Percentiles rank a stretch among this genome's conserved stretches.
These are phyloP conservation scores for Sphaeridia pumilis DNA, from an alignment of 2,888 invertebrate genomes.

Conservation along the genomic window DNA sequence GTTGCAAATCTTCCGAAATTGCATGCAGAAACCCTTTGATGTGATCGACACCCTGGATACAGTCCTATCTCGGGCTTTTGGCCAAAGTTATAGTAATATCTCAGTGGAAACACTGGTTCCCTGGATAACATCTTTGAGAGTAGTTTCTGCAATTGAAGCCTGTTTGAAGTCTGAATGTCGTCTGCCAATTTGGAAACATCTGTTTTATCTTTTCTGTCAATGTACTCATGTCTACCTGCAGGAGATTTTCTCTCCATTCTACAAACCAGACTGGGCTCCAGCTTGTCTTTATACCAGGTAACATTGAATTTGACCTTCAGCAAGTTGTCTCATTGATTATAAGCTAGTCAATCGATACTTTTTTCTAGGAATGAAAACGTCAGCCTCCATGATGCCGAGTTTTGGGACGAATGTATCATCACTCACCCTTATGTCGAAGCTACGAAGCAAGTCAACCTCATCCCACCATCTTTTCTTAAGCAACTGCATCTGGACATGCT, in stretches of 20 bases:
- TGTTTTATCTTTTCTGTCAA: constrained; percentile 18
- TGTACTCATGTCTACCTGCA: constrained; percentile 20
- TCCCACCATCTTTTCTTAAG: constrained; percentile 11
- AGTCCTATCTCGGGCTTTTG: constrained; percentile 16
- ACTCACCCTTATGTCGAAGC: constrained; percentile 10
- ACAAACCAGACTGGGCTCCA: constrained; percentile 18
- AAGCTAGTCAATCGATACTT: no score
- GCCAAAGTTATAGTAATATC: neutral
- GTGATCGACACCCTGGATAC: constrained; percentile 15
- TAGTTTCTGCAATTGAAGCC: constrained; percentile 20
- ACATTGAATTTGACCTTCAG: no score
- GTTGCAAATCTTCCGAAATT: constrained; percentile 14
- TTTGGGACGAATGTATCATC: constrained; percentile 22
- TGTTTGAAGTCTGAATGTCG: constrained; percentile 14
- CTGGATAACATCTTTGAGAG: constrained; percentile 19
- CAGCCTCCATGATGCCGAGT: constrained; percentile 18
- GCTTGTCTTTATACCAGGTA: constrained; percentile 14
- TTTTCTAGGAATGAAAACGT: constrained; percentile 9
- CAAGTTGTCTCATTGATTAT: no score
- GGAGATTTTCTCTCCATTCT: constrained; percentile 19
- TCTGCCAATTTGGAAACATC: constrained; percentile 14
- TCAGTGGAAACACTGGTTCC: neutral
- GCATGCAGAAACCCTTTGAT: constrained; percentile 4
- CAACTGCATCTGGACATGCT: constrained; percentile 16
- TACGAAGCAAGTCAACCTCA: constrained; percentile 1